phyloP scores from a whole-genome alignment of 2,888 invertebrate genomes.

The Melinaea marsaeus region DNA sequence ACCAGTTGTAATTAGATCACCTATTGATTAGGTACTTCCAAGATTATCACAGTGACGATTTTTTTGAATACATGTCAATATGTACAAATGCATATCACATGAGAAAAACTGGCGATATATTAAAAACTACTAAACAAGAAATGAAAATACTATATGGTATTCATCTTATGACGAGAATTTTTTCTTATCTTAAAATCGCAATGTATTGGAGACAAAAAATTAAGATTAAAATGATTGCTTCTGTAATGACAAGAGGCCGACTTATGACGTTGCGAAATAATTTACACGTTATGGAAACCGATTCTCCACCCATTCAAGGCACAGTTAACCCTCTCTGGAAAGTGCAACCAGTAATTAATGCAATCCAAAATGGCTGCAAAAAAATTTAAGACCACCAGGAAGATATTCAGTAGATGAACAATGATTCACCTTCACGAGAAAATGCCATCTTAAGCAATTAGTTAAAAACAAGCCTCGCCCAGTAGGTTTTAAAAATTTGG shows the following conservation, averaged over 20 bases:
- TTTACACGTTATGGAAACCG: slow-evolving; percentile 1
- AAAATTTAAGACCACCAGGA: no score
- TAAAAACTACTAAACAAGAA: slow-evolving; percentile 11
- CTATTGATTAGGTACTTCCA: no score
- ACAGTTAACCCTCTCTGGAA: slow-evolving; percentile 3
- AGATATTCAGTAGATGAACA: slow-evolving; percentile 1
- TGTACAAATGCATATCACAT: slow-evolving; percentile 3
- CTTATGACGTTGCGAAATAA: neutral
- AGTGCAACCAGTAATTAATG: slow-evolving; percentile 9
- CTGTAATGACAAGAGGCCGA: slow-evolving; percentile 12
- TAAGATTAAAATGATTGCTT: slow-evolving; percentile 5
- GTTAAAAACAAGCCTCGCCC: slow-evolving; percentile 8
- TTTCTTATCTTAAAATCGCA: slow-evolving; percentile 1
- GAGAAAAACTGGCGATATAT: slow-evolving; percentile 5
- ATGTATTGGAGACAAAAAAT: slow-evolving; percentile 11
- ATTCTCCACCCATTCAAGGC: neutral
- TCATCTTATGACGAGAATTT: slow-evolving; percentile 6
- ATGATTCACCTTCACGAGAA: neutral
- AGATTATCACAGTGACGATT: slow-evolving; percentile 3
- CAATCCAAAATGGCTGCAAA: neutral
- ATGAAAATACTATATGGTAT: slow-evolving; percentile 9
- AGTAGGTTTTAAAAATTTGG: neutral
- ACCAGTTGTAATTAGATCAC: no score
- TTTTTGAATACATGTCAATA: slow-evolving; percentile 4
- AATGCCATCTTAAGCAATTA: slow-evolving; percentile 2